These are phyloP conservation scores for Phrynocephalus versicolor DNA, from an alignment of 2,113 vertebrate species.

Conservation along the genomic window DNA sequence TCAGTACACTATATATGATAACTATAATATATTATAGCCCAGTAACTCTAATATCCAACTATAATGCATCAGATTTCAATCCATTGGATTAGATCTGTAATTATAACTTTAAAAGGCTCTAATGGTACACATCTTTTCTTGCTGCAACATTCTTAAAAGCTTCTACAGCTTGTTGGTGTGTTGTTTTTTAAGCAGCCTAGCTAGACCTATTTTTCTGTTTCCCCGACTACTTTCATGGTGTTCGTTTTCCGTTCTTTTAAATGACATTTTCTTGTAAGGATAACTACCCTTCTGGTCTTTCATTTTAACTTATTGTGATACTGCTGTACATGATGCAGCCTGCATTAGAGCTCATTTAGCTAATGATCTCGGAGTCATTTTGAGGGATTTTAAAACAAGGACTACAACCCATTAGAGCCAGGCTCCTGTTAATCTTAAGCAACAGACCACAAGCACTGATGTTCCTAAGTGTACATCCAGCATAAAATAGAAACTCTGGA, in stretches of 20 bases:
- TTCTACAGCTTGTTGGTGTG: neutral
- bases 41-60: too few relatives aligned
- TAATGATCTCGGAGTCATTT: conserved; percentile 48
- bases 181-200: neutral
- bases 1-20: too few relatives aligned
- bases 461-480: neutral
- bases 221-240: neutral
- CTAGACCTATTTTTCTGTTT: neutral
- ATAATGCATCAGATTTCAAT: too few relatives aligned
- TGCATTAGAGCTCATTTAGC: conserved; percentile 22
- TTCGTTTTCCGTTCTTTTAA: neutral
- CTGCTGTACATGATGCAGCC: neutral
- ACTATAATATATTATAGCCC: too few relatives aligned
- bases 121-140: neutral
- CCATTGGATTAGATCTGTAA: too few relatives aligned
- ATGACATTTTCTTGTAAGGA: conserved; percentile 2
- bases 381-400: conserved; percentile 42
- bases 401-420: conserved; percentile 43
- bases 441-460: conserved; percentile 15
- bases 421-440: conserved; percentile 47
- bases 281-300: conserved; percentile 23
- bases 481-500: neutral
- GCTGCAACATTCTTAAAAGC: neutral
- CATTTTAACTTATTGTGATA: conserved; percentile 18
- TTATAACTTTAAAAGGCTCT: neutral